Base-by-base conservation (phyloP, 2,113 vertebrate species). In the Paramormyrops kingsleyae region DNA sequence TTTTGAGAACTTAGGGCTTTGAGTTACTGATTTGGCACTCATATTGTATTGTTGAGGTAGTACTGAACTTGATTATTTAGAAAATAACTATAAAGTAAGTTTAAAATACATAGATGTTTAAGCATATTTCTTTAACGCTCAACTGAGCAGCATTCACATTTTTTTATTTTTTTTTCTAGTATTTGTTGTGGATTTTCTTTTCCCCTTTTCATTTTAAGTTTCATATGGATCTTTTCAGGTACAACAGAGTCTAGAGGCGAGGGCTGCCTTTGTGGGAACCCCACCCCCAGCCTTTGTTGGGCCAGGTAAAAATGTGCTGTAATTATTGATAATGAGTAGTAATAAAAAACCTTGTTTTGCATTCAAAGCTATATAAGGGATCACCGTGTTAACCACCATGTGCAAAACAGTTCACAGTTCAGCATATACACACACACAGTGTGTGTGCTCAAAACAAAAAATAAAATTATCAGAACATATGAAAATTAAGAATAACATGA, bases 161-260 rank as follows among this genome's bases (percentile, higher is more conserved):
- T n/a, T 2, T 77, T 53, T 0, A 27, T 3, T 66, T 62, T 59
- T 21, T 62, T 31, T 70, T 52, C 47, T 24, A 19, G 74, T 31
- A 49, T 24, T n/a, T 50, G 70, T 31, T 83, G 9, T 46, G 24
- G 4, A 3, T 88, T n/a, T 21, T 44, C 9, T 46, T n/a, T 35
- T 74, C 12, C 17, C n/a, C 2, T 46, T n/a, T n/a, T 74, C 15
- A 49, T 5, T 90, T 8, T 39, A 21, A 92, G 27, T 89, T n/a
- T 56, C 27, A 42, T 24, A 52, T 12, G 12, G 31, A 39, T 52
- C 21, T 44, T 66, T 8, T 84, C 84, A 98, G 97, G 97, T 98
- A 70, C 97, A 98, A 77, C 97, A 98, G 95, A 98, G 96, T 19
- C 93, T 98, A 89, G 97, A 98, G 1, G 97, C 97, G 27, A 94